A percentile compares a stretch with the other conserved stretches of the same genome.
Evolutionary conservation across 2,888 invertebrate genomes (phyloP).

Genomic region (Polyommatus iphigenia): DNA sequence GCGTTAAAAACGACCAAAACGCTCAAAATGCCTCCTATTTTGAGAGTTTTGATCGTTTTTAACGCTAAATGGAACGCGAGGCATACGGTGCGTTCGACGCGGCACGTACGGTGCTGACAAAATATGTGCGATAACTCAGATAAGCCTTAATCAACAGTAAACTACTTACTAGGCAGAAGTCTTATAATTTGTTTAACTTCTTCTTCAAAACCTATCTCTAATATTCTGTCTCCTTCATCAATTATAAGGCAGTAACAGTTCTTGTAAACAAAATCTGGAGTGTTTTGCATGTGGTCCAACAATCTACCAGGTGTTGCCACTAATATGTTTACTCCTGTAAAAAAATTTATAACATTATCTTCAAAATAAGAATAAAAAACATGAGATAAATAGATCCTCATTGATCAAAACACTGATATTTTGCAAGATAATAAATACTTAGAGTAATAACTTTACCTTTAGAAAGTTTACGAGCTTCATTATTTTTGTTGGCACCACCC

Average conservation of each 20-base stretch:
- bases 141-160: background rate
- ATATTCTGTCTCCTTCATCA: conserved; percentile 98
- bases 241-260: conserved; percentile 85
- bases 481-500: conserved; percentile 95
- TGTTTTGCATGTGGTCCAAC: conserved; percentile 96
- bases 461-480: conserved; percentile 93
- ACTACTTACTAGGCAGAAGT: conserved; percentile 91
- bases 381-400: no score
- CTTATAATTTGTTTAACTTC: conserved; percentile 97
- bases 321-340: conserved; percentile 90
- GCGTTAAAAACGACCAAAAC: no score
- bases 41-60: no score
- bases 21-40: no score
- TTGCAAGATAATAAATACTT: no score
- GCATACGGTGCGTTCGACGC: no score
- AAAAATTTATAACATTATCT: background rate
- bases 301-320: conserved; percentile 98
- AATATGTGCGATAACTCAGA: no score
- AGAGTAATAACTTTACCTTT: conserved; percentile 81
- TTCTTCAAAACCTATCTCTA: conserved; percentile 98
- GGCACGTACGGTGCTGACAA: no score
- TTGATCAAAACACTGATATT: no score
- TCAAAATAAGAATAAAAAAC: background rate
- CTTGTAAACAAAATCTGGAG: conserved; percentile 87
- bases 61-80: no score